Base-by-base conservation (phyloP, 2,888 invertebrate species). In the Cloeon dipterum region DNA sequence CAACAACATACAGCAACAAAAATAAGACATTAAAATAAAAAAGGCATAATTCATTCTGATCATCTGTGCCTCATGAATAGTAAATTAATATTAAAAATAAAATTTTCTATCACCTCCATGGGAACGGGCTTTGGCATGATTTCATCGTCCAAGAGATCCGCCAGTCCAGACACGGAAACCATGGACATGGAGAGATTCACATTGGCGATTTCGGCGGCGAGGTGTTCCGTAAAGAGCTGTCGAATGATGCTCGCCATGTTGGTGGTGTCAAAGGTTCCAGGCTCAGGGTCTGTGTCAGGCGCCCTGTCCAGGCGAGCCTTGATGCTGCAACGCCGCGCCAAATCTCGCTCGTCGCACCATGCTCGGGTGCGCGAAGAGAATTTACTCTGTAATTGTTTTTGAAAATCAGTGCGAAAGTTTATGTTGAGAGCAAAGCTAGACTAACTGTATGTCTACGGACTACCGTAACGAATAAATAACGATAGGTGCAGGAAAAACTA, bases 71-170 rank as follows among this genome's bases (percentile, higher is more conserved):
- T 34, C 33, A 19, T 29, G 35, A 35, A 36, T 11, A 19, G 23
- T 10, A 23, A 26, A 34, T 25, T 19, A 25, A 13, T 34, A 13
- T 10, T 16, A 7, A 39, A 34, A 26, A 18, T 4, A 8, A 21
- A 14, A 21, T 4, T 11, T 36, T 26, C 1, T 10, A 8, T 54
- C 54, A 83, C 82, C 63, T 81, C 70, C 49, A 86, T 61, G 4
- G 88, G 86, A 57, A 88, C 68, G 1, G 85, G 78, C 39, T 73
- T 68, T 2, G 70, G 70, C 18, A 79, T 64, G 25, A 82, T 67
- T 59, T 91, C 89, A 55, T 91, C 89, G 52, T 89, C 89, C 2
- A 78, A 63, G 43, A 91, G 67, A 55, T 86, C 88, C 0, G 75
- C 67, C 11, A 91, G 57, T 10, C 81, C 83, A 23, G 75, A 67